These are phyloP conservation scores for Chaetoderma sp. DNA, from an alignment of 2,888 invertebrate species.

Conservation along the genomic window DNA sequence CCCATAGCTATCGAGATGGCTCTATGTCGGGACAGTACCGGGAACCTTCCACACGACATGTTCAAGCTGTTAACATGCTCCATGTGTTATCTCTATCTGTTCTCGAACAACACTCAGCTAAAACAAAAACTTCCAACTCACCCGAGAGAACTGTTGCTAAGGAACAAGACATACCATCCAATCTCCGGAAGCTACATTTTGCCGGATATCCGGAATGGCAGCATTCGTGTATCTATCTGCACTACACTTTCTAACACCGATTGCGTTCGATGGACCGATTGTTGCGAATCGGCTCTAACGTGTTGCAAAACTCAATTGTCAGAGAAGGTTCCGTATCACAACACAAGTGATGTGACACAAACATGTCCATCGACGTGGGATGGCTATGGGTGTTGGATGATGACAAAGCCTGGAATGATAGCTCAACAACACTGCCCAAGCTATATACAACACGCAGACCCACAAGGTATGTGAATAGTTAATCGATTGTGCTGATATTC, in stretches of 20 bases:
- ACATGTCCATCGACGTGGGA: conserved; percentile 55
- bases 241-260: conserved; percentile 31
- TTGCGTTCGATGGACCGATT: conserved; percentile 44
- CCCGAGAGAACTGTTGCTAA: neutral
- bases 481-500: too few relatives aligned
- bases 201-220: conserved; percentile 41
- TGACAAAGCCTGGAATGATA: conserved; percentile 52
- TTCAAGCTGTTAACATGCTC: conserved; percentile 43
- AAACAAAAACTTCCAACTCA: neutral
- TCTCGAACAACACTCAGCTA: conserved; percentile 24
- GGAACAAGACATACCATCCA: neutral
- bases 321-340: neutral
- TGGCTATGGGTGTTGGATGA: conserved; percentile 52
- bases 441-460: conserved; percentile 69
- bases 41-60: conserved; percentile 24
- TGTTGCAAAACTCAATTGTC: conserved; percentile 46
- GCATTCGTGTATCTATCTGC: conserved; percentile 35
- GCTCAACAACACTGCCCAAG: conserved; percentile 40
- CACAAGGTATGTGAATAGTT: conserved; percentile 49
- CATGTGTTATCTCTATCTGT: conserved; percentile 48
- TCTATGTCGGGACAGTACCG: conserved; percentile 40
- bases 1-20: too few relatives aligned
- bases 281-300: conserved; percentile 39
- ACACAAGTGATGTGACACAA: neutral
- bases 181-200: neutral